phyloP scores from a whole-genome alignment of 1,140 invertebrate species.

The Drosophila elegans region DNA sequence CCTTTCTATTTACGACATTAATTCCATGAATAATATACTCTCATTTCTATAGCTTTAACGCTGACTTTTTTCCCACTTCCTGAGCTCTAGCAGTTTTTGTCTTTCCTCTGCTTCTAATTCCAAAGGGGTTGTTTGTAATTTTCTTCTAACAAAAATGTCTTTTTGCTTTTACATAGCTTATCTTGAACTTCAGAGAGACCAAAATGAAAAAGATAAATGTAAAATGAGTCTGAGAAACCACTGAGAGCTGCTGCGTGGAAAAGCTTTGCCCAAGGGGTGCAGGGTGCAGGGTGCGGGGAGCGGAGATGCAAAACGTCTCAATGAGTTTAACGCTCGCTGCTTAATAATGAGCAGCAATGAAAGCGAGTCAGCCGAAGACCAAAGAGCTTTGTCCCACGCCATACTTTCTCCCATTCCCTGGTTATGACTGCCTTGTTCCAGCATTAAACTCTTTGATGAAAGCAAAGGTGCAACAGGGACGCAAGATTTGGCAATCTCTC shows the following conservation, averaged over 20 bases:
- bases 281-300: background rate
- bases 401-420: background rate
- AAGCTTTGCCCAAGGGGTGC: slow-evolving; percentile 7
- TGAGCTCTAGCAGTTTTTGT: slow-evolving; percentile 6
- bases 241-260: slow-evolving; percentile 34
- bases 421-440: slow-evolving; percentile 53
- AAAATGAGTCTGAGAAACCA: slow-evolving; percentile 74
- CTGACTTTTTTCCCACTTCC: slow-evolving; percentile 29
- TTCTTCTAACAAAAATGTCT: slow-evolving; percentile 79
- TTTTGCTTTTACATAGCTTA: slow-evolving; percentile 76
- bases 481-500: slow-evolving; percentile 24
- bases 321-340: slow-evolving; percentile 81
- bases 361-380: slow-evolving; percentile 21
- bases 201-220: slow-evolving; percentile 58
- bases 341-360: slow-evolving; percentile 74
- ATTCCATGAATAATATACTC: slow-evolving; percentile 81
- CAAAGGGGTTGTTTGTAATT: slow-evolving; percentile 81
- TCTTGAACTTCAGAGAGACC: slow-evolving; percentile 72
- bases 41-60: slow-evolving; percentile 72
- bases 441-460: slow-evolving; percentile 80
- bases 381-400: slow-evolving; percentile 18
- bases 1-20: slow-evolving; percentile 57
- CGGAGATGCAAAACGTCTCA: slow-evolving; percentile 69
- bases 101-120: slow-evolving; percentile 51
- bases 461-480: slow-evolving; percentile 49